Conservation (phyloP, 2,113 vertebrate species). For the Terrapene triunguis region DNA sequence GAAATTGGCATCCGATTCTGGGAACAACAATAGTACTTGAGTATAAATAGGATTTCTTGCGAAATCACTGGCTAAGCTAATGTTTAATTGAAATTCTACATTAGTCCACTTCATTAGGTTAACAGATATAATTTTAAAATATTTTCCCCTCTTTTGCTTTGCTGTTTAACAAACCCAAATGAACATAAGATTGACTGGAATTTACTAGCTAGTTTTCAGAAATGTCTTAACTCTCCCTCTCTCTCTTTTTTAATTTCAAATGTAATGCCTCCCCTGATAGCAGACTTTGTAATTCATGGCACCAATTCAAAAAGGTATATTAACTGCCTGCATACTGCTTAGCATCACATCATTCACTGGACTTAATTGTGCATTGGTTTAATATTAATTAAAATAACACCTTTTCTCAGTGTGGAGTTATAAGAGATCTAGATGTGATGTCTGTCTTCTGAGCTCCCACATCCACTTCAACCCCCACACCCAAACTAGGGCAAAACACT, state of each 20-base stretch:
- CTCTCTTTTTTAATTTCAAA: slow-evolving; percentile 70
- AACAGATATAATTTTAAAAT: slow-evolving; percentile 73
- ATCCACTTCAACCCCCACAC: neutral
- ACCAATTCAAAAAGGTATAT: slow-evolving; percentile 81
- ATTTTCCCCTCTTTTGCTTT: slow-evolving; percentile 52
- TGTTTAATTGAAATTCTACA: slow-evolving; percentile 51
- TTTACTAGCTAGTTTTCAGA: slow-evolving; percentile 80
- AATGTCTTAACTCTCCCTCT: slow-evolving; percentile 72
- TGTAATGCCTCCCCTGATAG: slow-evolving; percentile 82
- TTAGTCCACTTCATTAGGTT: slow-evolving; percentile 62
- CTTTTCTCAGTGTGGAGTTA: slow-evolving; percentile 63
- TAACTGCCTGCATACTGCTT: slow-evolving; percentile 75
- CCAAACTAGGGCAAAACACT: slow-evolving; percentile 40
- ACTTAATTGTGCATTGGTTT: slow-evolving; percentile 66
- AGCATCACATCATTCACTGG: slow-evolving; percentile 70
- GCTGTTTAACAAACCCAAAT: slow-evolving; percentile 34
- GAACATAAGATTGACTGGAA: slow-evolving; percentile 70
- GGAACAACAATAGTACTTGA: slow-evolving; percentile 50
- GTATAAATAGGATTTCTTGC: slow-evolving; percentile 49
- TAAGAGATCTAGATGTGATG: slow-evolving; percentile 59
- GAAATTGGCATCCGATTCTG: slow-evolving; percentile 48
- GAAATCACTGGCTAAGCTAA: slow-evolving; percentile 24
- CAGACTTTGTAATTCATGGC: slow-evolving; percentile 82
- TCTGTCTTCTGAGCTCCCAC: slow-evolving; percentile 44
- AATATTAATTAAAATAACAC: slow-evolving; percentile 78